Base-by-base conservation (phyloP, 2,797 vertebrate species). In the Pteropus rufus region DNA sequence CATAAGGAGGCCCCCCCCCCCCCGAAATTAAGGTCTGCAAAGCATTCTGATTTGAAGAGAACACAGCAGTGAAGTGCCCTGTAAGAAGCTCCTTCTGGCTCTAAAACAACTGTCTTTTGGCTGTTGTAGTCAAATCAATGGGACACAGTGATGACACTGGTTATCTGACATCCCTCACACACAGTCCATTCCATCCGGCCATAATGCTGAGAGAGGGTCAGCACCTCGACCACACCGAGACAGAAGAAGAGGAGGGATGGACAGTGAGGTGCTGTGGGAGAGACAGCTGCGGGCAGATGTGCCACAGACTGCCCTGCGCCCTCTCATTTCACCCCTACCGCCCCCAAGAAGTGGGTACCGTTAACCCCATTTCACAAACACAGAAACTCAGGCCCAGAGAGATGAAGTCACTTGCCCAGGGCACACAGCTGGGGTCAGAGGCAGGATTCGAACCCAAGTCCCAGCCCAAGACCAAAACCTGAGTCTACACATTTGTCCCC, bases 241-340 rank as follows among this genome's bases (percentile, higher is more conserved):
- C 54, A 24, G 0, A 12, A 15, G 24, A 52, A 70, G 31, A 49
- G 34, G 67, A 3, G 0, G 65, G 18, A 1, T 1, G 10, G 12
- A 3, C 26, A 2, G 1, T 12, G n/a, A 49, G 49, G 21, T 5
- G 1, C 16, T 0, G 0, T 23, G 29, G 23, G 19, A 29, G 44
- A 31, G 39, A 11, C 2, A 23, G 3, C 36, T 29, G 16, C 26
- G 7, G 2, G 3, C 4, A 1, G 34, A 1, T 2, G 15, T 4
- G 4, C 46, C 31, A 19, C 0, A 0, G 16, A 2, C 19, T 5
- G 0, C 10, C 56, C 46, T 3, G 3, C 7, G 46, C 3, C 65
- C 64, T 36, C 52, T 31, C 16, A 5, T 54, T 62, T 21, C 52
- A 64, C 12, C 34, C 19, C 79, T 4, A 24, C 8, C 44, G 5